Evolutionary conservation across 2,888 invertebrate species (phyloP).

Genomic region (Oxycera nigricornis): DNA sequence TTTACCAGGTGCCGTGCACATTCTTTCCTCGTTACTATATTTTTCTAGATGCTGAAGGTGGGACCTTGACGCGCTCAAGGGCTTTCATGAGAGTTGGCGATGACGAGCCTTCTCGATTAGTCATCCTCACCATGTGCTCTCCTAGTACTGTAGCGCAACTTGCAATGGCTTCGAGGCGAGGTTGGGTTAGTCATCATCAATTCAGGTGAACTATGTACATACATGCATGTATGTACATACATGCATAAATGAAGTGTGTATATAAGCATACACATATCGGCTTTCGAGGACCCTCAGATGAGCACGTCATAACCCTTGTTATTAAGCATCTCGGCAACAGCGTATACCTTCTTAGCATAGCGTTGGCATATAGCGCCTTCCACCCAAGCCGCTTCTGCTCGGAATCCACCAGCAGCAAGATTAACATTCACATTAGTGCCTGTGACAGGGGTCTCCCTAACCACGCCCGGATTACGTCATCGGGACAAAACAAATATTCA

Average conservation of each 20-base stretch:
- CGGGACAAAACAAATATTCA: constrained; percentile 24
- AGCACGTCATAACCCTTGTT: background rate
- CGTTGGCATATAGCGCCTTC: background rate
- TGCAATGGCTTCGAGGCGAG: background rate
- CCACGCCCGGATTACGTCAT: constrained; percentile 25
- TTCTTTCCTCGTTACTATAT: constrained; percentile 21
- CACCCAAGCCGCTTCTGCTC: background rate
- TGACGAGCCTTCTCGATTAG: background rate
- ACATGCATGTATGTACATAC: background rate
- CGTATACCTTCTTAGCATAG: background rate
- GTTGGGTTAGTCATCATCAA: background rate
- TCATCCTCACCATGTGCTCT: background rate
- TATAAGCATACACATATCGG: background rate
- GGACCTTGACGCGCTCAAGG: background rate
- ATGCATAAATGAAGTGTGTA: background rate
- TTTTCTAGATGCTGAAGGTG: background rate
- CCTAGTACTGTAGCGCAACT: background rate
- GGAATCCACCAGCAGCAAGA: background rate
- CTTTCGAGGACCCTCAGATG: background rate
- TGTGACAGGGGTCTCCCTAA: background rate
- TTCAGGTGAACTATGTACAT: too few relatives aligned
- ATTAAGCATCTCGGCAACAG: constrained; percentile 1
- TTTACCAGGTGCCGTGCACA: constrained; percentile 37
- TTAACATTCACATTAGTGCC: background rate
- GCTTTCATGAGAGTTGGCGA: background rate